phyloP scores from a whole-genome alignment of 2,797 vertebrate genomes.

The Scolopax bukidnonensis region DNA sequence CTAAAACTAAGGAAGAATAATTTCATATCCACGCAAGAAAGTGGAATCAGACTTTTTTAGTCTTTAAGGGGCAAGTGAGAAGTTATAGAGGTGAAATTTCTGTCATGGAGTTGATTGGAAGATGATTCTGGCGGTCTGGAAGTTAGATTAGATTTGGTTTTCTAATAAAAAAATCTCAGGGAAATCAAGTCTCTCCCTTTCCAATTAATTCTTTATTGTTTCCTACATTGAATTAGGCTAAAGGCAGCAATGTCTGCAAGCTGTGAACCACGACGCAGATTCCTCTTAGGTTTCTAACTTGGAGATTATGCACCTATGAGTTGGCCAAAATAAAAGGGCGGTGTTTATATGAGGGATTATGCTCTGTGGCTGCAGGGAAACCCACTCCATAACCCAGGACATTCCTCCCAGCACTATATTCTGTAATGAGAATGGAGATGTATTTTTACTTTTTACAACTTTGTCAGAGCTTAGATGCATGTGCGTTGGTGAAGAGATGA shows the following conservation, averaged over 20 bases:
- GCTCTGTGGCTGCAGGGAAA: not conserved
- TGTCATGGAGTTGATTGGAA: not conserved
- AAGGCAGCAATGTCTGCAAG: not conserved
- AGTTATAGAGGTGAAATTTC: not conserved
- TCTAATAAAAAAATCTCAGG: not conserved
- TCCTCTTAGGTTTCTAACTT: not conserved
- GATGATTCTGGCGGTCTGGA: not conserved
- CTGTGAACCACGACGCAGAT: not conserved
- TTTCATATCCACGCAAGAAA: not conserved
- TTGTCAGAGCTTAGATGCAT: not conserved
- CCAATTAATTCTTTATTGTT: not conserved
- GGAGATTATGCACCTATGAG: not conserved
- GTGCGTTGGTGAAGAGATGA: not conserved
- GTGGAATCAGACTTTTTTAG: not conserved
- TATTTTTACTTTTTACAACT: not conserved
- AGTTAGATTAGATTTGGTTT: not conserved
- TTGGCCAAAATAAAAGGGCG: not conserved
- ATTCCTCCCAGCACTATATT: not conserved
- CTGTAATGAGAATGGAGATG: not conserved
- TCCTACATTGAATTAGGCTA: not conserved
- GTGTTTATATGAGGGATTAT: not conserved
- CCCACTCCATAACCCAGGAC: not conserved
- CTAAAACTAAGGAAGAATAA: not conserved
- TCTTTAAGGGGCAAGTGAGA: not conserved
- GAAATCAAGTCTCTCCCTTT: not conserved